Conservation (phyloP, 2,113 vertebrate species). For the human region DNA sequence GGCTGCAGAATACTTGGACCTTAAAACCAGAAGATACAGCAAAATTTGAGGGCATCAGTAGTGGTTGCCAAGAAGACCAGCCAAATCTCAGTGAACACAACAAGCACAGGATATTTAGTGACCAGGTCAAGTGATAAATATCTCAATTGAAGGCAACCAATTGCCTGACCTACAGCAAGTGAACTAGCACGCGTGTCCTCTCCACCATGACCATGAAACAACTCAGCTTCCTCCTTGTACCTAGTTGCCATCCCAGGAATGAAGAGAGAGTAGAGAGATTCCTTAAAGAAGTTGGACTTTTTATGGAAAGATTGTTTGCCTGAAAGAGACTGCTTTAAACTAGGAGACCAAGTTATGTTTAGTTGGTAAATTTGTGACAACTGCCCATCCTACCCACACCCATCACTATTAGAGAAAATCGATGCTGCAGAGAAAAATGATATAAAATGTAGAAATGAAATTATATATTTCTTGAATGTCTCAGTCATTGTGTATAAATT, state of each 20-base stretch:
- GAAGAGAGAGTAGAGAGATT: neutral
- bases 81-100: neutral
- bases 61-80: neutral
- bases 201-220: neutral
- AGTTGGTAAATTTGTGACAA: neutral
- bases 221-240: neutral
- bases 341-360: neutral
- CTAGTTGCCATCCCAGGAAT: neutral
- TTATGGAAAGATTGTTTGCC: neutral
- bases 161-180: neutral
- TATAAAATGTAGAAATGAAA: neutral
- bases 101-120: neutral
- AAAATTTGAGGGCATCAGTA: neutral
- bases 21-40: neutral
- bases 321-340: neutral
- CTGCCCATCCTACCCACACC: neutral
- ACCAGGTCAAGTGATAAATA: neutral
- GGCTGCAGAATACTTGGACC: neutral
- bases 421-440: neutral
- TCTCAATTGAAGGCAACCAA: neutral
- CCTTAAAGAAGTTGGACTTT: slow-evolving; percentile 3
- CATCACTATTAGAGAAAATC: neutral
- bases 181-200: neutral
- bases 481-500: neutral
- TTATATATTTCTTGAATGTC: neutral